Evolutionary conservation across 2,113 vertebrate species (phyloP).

Genomic region (Agapornis roseicollis): DNA sequence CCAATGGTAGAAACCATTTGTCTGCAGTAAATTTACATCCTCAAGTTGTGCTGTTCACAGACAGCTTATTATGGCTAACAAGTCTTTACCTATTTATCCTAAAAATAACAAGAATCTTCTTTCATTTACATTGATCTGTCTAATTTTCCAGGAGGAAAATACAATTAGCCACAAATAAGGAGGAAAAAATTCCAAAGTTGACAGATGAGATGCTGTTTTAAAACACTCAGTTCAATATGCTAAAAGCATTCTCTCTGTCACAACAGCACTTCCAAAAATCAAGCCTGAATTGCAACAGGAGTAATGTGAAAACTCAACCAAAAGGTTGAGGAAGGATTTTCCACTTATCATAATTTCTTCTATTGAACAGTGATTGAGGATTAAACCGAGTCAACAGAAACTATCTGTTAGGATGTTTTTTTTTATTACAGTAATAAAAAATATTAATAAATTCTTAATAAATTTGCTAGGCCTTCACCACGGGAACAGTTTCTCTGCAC

Average conservation of each 20-base stretch:
- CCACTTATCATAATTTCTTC: not conserved
- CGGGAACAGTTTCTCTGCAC: not conserved
- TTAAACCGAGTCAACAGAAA: not conserved
- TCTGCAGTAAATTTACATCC: not conserved
- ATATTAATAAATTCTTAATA: not conserved
- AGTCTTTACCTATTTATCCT: constrained; percentile 1
- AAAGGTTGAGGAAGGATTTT: not conserved
- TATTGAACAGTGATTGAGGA: not conserved
- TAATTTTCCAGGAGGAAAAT: constrained; percentile 58
- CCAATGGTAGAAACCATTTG: constrained; percentile 12
- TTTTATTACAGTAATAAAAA: not conserved
- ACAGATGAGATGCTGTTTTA: constrained; percentile 65
- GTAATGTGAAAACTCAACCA: not conserved
- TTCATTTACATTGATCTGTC: constrained; percentile 52
- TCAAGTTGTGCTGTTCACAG: not conserved
- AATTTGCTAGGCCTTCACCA: not conserved
- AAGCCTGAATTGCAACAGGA: not conserved
- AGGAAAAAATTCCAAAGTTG: constrained; percentile 52
- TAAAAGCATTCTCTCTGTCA: constrained; percentile 71
- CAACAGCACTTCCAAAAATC: not conserved
- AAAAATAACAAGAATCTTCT: constrained; percentile 8
- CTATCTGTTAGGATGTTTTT: not conserved
- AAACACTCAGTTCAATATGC: constrained; percentile 67
- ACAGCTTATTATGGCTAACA: not conserved
- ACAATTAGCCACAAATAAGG: constrained; percentile 58